phyloP scores from a whole-genome alignment of 2,797 vertebrate genomes.

The Stomatorhinus walkeri region DNA sequence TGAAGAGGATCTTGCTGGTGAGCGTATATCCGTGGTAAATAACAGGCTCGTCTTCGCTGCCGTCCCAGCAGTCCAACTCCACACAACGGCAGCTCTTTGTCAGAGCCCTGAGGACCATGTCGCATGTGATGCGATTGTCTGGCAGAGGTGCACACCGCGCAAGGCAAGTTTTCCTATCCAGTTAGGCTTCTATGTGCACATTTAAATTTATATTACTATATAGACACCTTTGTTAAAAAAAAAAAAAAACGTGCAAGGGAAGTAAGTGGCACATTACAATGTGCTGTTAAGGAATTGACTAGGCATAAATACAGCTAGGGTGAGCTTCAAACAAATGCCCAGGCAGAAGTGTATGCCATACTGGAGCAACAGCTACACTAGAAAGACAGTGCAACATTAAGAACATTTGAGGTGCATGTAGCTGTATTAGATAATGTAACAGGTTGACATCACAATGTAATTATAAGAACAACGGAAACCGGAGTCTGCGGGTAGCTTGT shows the following conservation, averaged over 20 bases:
- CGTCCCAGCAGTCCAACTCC: conserved; percentile 95
- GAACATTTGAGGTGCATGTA: background rate
- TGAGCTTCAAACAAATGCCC: background rate
- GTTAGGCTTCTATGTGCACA: background rate
- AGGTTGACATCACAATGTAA: background rate
- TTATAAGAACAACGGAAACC: background rate
- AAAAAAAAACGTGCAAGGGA: background rate
- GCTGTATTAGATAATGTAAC: background rate
- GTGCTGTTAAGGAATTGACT: background rate
- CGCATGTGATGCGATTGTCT: background rate
- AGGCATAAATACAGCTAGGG: background rate
- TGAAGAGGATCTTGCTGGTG: conserved; percentile 92
- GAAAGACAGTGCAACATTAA: background rate
- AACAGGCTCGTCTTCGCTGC: conserved; percentile 75
- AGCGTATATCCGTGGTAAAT: conserved; percentile 96
- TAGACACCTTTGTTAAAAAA: background rate
- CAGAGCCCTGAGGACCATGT: conserved; percentile 68
- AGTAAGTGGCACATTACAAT: background rate
- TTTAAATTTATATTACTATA: background rate
- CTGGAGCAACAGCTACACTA: background rate
- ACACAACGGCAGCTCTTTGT: conserved; percentile 88
- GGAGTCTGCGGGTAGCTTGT: background rate
- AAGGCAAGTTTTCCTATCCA: background rate
- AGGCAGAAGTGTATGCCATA: background rate
- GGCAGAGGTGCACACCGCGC: background rate